Base-by-base conservation (phyloP, 2,888 invertebrate genomes). In the Nycteola revayana region DNA sequence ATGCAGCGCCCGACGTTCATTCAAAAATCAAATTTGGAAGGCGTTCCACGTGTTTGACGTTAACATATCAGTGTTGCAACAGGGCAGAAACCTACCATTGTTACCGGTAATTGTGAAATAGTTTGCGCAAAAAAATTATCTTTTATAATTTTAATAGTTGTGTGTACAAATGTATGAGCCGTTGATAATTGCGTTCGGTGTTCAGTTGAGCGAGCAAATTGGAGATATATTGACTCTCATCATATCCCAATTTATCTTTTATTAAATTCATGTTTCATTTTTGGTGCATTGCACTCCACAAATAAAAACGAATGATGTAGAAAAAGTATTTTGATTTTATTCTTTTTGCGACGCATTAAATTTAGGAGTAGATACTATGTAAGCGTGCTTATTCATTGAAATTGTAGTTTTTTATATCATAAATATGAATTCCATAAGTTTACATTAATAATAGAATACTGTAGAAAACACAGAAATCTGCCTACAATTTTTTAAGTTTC, bases 21-120 rank as follows among this genome's bases (percentile, higher is more conserved):
- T 69, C 68, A 68, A 53, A 64, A 69, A 74, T 74, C 60, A 61
- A 77, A 75, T 71, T 76, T 76, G 44, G 81, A 77, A 82, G 75
- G 81, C 84, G 82, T 78, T 76, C 63, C 75, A 68, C 69, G 66
- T 71, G 71, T 77, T 83, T 81, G 77, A 83, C 79, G 81, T 76
- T 59, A 62, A 67, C 65, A 68, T 69, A 67, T 65, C 45, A 50
- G 34, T 57, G 54, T 76, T 77, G 78, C 81, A 81, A 77, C 75
- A 69, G 66, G 46, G 75, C 75, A 67, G 68, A 81, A 81, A 76
- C 71, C 59, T 45, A 45, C 70, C 54, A 62, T 74, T 71, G 54
- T 60, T 42, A 47, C 33, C 54, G 57, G 59, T 76, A 82, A 81
- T 85, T 81, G 77, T 68, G 70, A 76, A 76, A 73, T 79, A 75